phyloP scores from a whole-genome alignment of 2,888 invertebrate species.

The Drosophila paramelanica region DNA sequence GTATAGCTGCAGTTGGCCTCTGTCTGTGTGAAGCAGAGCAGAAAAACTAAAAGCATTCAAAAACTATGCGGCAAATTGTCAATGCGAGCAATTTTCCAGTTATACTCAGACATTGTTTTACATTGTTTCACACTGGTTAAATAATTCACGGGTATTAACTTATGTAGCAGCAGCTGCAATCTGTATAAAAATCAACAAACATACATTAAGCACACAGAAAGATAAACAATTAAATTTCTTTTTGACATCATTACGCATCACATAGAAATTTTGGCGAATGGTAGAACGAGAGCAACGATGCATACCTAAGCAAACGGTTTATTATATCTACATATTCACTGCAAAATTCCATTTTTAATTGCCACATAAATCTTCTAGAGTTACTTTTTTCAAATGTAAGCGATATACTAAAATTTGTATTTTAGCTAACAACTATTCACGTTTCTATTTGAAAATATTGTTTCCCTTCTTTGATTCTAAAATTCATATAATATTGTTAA shows the following conservation, averaged over 20 bases:
- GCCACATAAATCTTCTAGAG: no score
- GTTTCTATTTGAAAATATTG: no score
- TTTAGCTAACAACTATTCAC: no score
- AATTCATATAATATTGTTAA: no score
- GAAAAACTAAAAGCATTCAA: slow-evolving; percentile 57
- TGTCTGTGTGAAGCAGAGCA: slow-evolving; percentile 71
- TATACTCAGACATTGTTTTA: slow-evolving; percentile 39
- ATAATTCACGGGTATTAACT: slow-evolving; percentile 36
- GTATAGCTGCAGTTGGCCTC: slow-evolving; percentile 4
- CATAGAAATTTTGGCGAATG: neutral
- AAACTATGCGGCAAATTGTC: slow-evolving; percentile 64
- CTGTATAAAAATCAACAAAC: slow-evolving; percentile 11
- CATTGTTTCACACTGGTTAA: slow-evolving; percentile 60
- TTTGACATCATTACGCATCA: slow-evolving; percentile 7
- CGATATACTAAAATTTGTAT: no score
- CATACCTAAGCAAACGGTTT: neutral
- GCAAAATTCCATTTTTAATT: no score
- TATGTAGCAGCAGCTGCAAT: slow-evolving; percentile 6
- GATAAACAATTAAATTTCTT: slow-evolving; percentile 31
- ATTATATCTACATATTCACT: neutral
- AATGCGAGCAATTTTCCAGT: slow-evolving; percentile 49
- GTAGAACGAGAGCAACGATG: neutral
- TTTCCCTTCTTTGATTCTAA: no score
- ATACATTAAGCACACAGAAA: slow-evolving; percentile 7
- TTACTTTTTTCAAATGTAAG: no score